Evolutionary conservation across 2,113 vertebrate genomes (phyloP), one percentile per base, ranked within the genome.

Genomic region (Choloepus hoffmanni): DNA sequence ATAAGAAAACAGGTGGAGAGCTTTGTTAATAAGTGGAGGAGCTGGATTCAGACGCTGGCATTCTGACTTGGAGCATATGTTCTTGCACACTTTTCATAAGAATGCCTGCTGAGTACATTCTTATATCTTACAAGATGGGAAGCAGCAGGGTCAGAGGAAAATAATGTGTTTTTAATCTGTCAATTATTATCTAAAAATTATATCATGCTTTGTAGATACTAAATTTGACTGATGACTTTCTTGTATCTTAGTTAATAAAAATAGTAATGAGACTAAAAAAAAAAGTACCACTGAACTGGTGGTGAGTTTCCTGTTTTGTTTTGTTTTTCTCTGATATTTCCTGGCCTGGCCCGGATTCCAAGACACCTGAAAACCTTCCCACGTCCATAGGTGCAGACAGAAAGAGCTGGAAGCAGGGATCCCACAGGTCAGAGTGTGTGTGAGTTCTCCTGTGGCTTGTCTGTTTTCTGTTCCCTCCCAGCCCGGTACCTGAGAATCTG

Each of bases 161-260:
- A 72, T 50, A 15, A 58, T 58, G 55, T 63, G 30, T 73, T 70
- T 28, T 78, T 33, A 72, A 65, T 15, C 36, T 92, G n/a, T 88
- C n/a, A n/a, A 18, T 77, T 70, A 79, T 55, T 67, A 93, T 74
- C 72, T 72, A 82, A 63, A 67, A 95, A 50, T 74, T 92, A 3
- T 62, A 28, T 50, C 2, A 48, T 48, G 26, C 53, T 43, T 53
- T 92, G 16, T 78, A 76, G 68, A 26, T 92, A 68, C 2, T 92
- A 86, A 77, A 26, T 68, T 94, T 74, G 21, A 13, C 28, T 63
- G 21, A 60, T 89, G 45, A 50, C 21, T 79, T 96, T n/a, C 43
- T 45, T 86, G 88, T 33, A 23, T 73, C 33, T 62, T 78, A 28
- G 58, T 74, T 90, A 36, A 67, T 68, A 67, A 28, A 62, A 63